These are phyloP conservation scores for Escarpia spicata DNA, from an alignment of 2,888 invertebrate species.

Conservation along the genomic window DNA sequence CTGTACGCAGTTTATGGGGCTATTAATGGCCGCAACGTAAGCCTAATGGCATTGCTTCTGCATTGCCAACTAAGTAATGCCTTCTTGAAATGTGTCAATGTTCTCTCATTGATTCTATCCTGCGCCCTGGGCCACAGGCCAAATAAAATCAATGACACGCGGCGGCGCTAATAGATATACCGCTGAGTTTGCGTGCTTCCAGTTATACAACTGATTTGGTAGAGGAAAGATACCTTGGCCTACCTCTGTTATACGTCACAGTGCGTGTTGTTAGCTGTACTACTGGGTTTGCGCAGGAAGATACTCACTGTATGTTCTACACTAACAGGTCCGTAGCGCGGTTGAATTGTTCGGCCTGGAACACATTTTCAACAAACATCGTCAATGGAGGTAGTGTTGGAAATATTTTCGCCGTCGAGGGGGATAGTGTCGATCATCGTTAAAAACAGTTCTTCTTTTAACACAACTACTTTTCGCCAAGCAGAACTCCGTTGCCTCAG, in stretches of 20 bases:
- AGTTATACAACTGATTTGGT: not conserved
- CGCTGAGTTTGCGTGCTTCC: not conserved
- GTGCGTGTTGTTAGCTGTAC: too few species aligned
- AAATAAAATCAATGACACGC: not conserved
- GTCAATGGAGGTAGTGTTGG: too few species aligned
- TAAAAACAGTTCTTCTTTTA: too few species aligned
- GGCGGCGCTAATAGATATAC: not conserved
- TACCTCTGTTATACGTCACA: not conserved
- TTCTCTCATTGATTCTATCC: not conserved
- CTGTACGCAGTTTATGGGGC: not conserved
- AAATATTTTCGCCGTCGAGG: too few species aligned
- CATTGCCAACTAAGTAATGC: not conserved
- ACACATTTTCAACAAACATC: too few species aligned
- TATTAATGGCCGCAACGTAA: not conserved
- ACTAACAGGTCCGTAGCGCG: too few species aligned
- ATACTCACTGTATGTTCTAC: too few species aligned
- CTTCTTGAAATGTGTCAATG: conserved; percentile 8
- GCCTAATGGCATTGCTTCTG: conserved; percentile 3
- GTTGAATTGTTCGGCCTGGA: too few species aligned
- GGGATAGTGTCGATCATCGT: too few species aligned
- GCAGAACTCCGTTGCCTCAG: too few species aligned
- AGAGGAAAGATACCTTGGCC: not conserved
- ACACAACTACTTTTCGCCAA: too few species aligned
- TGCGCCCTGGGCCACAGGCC: not conserved
- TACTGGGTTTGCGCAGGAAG: too few species aligned